phyloP scores from a whole-genome alignment of 2,888 invertebrate genomes.

The Protophormia terraenovae region DNA sequence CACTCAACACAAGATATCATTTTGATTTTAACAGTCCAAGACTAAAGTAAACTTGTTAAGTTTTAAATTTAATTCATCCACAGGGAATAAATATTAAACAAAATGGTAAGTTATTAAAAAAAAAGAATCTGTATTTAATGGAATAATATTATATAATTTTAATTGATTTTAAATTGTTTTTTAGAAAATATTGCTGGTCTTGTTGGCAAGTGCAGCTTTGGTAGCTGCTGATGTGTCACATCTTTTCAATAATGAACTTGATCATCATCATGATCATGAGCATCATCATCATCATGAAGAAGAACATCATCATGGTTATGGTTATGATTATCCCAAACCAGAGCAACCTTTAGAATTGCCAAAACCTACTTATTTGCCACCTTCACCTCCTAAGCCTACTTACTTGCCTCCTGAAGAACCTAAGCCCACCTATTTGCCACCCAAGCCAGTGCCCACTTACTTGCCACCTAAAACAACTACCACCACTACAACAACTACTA shows the following conservation, averaged over 20 bases:
- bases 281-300: constrained; percentile 58
- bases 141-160: background rate
- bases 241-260: constrained; percentile 70
- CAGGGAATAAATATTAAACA: background rate
- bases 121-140: background rate
- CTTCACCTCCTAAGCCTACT: constrained; percentile 30
- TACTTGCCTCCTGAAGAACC: constrained; percentile 47
- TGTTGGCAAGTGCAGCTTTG: constrained; percentile 69
- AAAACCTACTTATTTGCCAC: constrained; percentile 60
- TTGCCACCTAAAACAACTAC: constrained; percentile 59
- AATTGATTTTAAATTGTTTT: background rate
- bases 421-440: constrained; percentile 43
- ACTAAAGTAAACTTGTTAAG: constrained; percentile 30
- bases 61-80: constrained; percentile 21
- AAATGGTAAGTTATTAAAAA: constrained; percentile 15
- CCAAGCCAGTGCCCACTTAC: constrained; percentile 7
- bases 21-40: constrained; percentile 56
- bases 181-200: constrained; percentile 72
- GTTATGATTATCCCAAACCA: constrained; percentile 75
- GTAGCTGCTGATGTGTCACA: constrained; percentile 75
- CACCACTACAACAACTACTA: constrained; percentile 2
- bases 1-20: constrained; percentile 63
- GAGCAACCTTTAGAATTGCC: constrained; percentile 71
- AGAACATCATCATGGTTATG: constrained; percentile 59
- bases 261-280: constrained; percentile 69